A percentile compares a stretch with the other conserved stretches of the same genome.
These are phyloP conservation scores for Blomia tropicalis DNA, from an alignment of 2,888 invertebrate genomes.

Conservation along the genomic window DNA sequence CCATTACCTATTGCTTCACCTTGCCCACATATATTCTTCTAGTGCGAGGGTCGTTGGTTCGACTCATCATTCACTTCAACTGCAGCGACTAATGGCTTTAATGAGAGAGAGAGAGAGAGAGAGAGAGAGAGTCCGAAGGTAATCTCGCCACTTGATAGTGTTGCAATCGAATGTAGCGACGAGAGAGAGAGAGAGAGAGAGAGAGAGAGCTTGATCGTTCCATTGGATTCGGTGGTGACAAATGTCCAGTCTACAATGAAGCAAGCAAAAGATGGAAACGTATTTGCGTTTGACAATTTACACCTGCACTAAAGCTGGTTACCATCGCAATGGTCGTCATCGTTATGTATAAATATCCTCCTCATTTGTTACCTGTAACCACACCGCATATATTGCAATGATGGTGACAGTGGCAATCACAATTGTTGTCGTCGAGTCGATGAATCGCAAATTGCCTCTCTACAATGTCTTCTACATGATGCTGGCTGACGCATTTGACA, in stretches of 20 bases:
- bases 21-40: too few species aligned
- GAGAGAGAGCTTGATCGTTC: too few species aligned
- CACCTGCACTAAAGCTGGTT: neutral
- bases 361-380: neutral
- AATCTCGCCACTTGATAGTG: neutral
- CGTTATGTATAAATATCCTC: neutral
- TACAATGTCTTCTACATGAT: neutral
- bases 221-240: neutral
- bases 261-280: neutral
- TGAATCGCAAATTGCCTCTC: neutral
- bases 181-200: too few species aligned
- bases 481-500: too few species aligned
- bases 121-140: too few species aligned
- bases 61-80: neutral
- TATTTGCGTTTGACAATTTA: neutral
- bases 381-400: neutral
- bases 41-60: neutral
- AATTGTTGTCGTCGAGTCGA: neutral
- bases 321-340: neutral
- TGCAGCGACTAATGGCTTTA: neutral
- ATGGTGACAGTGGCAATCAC: neutral
- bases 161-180: neutral
- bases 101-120: too few species aligned
- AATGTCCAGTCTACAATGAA: too few species aligned
- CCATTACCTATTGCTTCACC: too few species aligned